Evolutionary conservation across 2,888 invertebrate genomes (phyloP).

Genomic region (Habroteleia sp.): DNA sequence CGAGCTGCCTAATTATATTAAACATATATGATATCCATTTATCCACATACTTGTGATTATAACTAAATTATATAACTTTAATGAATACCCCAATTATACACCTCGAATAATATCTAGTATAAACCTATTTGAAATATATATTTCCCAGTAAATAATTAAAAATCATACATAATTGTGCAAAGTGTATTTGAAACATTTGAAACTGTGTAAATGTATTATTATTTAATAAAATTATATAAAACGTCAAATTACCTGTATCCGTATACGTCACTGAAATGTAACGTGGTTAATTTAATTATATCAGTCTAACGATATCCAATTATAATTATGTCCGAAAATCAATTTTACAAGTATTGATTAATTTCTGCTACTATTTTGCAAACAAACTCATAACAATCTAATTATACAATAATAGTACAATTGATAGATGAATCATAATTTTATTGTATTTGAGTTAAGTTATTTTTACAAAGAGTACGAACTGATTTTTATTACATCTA

Average conservation of each 20-base stretch:
- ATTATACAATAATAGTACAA: constrained; percentile 1
- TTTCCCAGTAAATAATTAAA: constrained; percentile 17
- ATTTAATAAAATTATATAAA: constrained; percentile 44
- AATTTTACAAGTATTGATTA: constrained; percentile 35
- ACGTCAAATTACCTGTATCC: constrained; percentile 31
- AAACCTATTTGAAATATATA: constrained; percentile 22
- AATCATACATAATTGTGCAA: constrained; percentile 16
- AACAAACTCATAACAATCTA: background rate
- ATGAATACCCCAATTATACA: constrained; percentile 41
- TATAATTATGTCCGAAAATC: constrained; percentile 34
- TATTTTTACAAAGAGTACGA: no score
- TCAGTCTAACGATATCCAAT: constrained; percentile 35
- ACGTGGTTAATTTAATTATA: constrained; percentile 45
- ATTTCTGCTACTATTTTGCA: constrained; percentile 1
- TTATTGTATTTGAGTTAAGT: no score
- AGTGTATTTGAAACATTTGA: constrained; percentile 24
- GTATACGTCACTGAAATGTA: constrained; percentile 9
- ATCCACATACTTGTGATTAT: constrained; percentile 19
- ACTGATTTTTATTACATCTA: no score
- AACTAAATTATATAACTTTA: constrained; percentile 30
- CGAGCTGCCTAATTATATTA: constrained; percentile 16
- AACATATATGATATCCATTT: constrained; percentile 14
- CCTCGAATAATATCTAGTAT: constrained; percentile 21
- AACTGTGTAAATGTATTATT: constrained; percentile 12
- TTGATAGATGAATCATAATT: background rate